These are phyloP conservation scores for Hydraecia micacea DNA, from an alignment of 2,888 invertebrate genomes.

Conservation along the genomic window DNA sequence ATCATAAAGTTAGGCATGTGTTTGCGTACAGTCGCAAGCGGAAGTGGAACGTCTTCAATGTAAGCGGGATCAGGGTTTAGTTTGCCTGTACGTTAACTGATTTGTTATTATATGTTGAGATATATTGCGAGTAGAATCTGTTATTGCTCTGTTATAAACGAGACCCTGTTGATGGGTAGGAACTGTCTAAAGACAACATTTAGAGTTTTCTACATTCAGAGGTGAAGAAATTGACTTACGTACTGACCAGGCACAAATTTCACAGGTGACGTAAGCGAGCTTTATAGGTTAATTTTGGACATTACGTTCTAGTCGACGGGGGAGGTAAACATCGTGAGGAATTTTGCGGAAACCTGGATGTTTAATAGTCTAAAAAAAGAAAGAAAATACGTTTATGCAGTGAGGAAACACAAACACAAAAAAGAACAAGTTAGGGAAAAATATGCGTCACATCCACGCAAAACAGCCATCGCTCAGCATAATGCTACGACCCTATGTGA, in stretches of 20 bases:
- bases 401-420: not conserved
- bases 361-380: not conserved
- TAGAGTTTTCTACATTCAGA: not conserved
- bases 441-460: not conserved
- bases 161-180: not conserved
- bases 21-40: conserved; percentile 9
- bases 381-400: too few species aligned
- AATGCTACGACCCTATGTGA: not conserved
- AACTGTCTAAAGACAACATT: not conserved
- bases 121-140: not conserved
- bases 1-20: conserved; percentile 45
- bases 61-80: conserved; percentile 40
- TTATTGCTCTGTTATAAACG: not conserved
- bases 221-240: not conserved
- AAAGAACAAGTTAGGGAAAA: not conserved
- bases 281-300: not conserved
- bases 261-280: not conserved
- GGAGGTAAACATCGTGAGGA: not conserved
- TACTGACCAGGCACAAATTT: not conserved
- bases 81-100: conserved; percentile 17
- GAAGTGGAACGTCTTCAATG: conserved; percentile 43
- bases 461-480: not conserved
- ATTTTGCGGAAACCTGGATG: not conserved
- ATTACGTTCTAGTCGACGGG: not conserved
- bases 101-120: conserved; percentile 31